phyloP scores from a whole-genome alignment of 2,113 vertebrate species.

The Picathartes gymnocephalus region DNA sequence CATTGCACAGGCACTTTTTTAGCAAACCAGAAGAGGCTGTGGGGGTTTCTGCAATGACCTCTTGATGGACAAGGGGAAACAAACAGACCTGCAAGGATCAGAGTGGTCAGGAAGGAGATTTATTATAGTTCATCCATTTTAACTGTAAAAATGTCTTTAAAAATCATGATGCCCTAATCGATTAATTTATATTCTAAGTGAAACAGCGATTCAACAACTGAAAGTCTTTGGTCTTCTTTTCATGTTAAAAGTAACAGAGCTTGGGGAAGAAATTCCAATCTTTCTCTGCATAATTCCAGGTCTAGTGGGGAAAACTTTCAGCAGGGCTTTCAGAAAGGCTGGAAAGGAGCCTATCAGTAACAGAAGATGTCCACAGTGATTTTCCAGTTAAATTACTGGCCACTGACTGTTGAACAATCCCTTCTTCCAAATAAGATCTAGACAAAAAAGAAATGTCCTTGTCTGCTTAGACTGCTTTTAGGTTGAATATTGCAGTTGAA shows the following conservation, averaged over 20 bases:
- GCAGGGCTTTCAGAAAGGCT: not conserved
- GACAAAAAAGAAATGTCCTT: not conserved
- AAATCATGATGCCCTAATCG: not conserved
- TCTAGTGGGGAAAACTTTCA: not conserved
- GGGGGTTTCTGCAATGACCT: not conserved
- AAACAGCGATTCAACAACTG: not conserved
- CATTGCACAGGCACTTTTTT: not conserved
- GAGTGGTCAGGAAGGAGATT: not conserved
- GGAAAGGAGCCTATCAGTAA: not conserved
- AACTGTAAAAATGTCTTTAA: not conserved
- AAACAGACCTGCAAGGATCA: not conserved
- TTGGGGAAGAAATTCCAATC: not conserved
- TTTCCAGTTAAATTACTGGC: not conserved
- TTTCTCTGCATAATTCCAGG: not conserved
- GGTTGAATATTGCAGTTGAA: not conserved
- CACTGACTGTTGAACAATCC: not conserved
- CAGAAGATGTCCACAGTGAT: not conserved
- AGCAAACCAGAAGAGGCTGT: not conserved
- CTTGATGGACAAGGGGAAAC: not conserved
- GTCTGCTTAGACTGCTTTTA: not conserved
- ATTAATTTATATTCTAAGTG: not conserved
- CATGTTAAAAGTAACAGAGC: not conserved
- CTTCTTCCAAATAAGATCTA: not conserved
- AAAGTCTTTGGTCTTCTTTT: not conserved
- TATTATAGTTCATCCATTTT: not conserved